Percentiles rank a stretch among this genome's conserved stretches.
phyloP scores from a whole-genome alignment of 2,797 vertebrate genomes.

The Platyrinchus mystaceus region DNA sequence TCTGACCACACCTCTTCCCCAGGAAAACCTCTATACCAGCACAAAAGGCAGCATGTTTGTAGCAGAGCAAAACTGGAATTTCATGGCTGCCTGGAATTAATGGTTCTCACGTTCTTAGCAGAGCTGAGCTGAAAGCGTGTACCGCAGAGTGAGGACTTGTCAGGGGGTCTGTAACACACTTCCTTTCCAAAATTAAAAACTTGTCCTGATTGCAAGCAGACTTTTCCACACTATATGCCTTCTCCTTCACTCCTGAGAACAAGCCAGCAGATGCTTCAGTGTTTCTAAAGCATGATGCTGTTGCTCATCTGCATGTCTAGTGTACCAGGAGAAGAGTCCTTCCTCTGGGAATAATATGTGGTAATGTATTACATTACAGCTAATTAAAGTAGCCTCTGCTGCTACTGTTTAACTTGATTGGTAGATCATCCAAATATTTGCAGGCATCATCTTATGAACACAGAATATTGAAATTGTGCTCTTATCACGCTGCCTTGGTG shows the following conservation, averaged over 20 bases:
- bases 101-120: neutral
- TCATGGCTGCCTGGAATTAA: neutral
- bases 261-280: neutral
- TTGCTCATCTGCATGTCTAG: slow-evolving; percentile 21
- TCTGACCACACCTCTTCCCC: neutral
- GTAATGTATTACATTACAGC: neutral
- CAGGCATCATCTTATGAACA: neutral
- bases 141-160: neutral
- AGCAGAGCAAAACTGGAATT: neutral
- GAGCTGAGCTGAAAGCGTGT: neutral
- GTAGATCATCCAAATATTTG: slow-evolving; percentile 12
- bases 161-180: neutral
- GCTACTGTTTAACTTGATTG: neutral
- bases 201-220: neutral
- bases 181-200: slow-evolving; percentile 17
- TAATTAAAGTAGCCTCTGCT: slow-evolving; percentile 28
- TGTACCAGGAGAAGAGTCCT: neutral
- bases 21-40: neutral
- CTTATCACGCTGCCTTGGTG: neutral
- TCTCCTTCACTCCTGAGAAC: neutral
- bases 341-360: slow-evolving; percentile 21
- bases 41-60: neutral
- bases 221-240: neutral
- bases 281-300: neutral
- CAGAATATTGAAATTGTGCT: neutral